phyloP scores from a whole-genome alignment of 1,140 invertebrate species.

The Drosophila suzukii region DNA sequence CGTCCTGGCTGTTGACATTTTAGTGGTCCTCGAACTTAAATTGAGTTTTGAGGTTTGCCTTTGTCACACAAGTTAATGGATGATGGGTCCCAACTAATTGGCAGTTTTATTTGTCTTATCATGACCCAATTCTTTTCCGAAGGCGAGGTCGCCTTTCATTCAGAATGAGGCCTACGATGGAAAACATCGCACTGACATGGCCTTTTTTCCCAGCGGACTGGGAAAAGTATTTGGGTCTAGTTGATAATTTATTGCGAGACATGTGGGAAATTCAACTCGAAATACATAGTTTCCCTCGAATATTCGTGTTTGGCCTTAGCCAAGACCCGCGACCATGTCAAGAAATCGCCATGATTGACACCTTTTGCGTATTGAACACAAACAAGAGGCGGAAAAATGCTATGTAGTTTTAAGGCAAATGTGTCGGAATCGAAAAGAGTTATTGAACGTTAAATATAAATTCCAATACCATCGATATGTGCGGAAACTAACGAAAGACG shows the following conservation, averaged over 20 bases:
- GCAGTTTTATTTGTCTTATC: conserved; percentile 55
- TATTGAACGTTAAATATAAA: conserved; percentile 78
- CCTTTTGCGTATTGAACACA: conserved; percentile 54
- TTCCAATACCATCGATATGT: conserved; percentile 63
- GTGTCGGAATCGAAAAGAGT: conserved; percentile 58
- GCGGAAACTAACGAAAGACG: conserved; percentile 41
- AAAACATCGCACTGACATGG: conserved; percentile 50
- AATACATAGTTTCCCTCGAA: conserved; percentile 47
- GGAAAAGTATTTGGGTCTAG: conserved; percentile 64
- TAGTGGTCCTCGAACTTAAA: conserved; percentile 52
- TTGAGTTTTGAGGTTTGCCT: conserved; percentile 54
- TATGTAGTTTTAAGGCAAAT: conserved; percentile 40
- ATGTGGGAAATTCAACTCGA: conserved; percentile 48
- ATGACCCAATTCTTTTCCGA: conserved; percentile 52
- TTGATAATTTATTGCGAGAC: conserved; percentile 57
- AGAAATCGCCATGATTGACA: conserved; percentile 66
- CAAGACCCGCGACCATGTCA: conserved; percentile 50
- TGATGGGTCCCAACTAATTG: conserved; percentile 44
- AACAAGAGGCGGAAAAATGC: conserved; percentile 35
- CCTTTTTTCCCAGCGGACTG: conserved; percentile 53
- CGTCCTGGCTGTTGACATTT: conserved; percentile 52
- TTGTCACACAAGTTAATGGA: conserved; percentile 52
- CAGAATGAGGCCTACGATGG: conserved; percentile 51
- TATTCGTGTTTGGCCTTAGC: conserved; percentile 56
- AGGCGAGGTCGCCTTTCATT: conserved; percentile 47